Evolutionary conservation across 2,113 vertebrate genomes (phyloP).

Genomic region (Numenius arquata): DNA sequence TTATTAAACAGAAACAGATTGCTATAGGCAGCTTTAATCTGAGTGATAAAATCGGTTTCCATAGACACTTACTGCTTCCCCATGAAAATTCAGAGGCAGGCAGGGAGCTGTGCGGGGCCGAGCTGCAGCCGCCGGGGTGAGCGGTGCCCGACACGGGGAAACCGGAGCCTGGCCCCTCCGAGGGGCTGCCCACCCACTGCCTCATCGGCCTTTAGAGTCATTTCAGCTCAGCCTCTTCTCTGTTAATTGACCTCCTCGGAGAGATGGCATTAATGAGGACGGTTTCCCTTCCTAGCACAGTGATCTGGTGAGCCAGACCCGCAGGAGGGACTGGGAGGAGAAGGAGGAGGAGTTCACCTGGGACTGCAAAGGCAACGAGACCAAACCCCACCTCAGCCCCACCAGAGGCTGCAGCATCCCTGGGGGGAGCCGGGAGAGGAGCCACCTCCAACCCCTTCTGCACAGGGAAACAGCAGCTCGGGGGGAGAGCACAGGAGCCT

Average conservation of each 20-base stretch:
- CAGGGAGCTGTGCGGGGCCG: neutral
- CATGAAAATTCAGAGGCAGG: neutral
- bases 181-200: neutral
- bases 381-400: neutral
- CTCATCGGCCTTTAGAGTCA: neutral
- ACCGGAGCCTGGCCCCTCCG: rapidly evolving
- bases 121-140: neutral
- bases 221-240: neutral
- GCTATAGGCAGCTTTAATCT: slow-evolving; percentile 32
- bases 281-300: neutral
- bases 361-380: neutral
- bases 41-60: neutral
- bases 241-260: neutral
- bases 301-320: neutral
- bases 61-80: slow-evolving; percentile 18
- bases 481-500: neutral
- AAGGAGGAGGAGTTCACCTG: neutral
- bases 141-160: neutral
- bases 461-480: rapidly evolving
- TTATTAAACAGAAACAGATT: slow-evolving; percentile 43
- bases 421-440: neutral
- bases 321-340: neutral
- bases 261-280: neutral
- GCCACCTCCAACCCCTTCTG: rapidly evolving
- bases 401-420: neutral